Percentiles rank a stretch among this genome's conserved stretches.
Conservation (phyloP, 2,113 vertebrate genomes). For the Anarhynchus alexandrinus region DNA sequence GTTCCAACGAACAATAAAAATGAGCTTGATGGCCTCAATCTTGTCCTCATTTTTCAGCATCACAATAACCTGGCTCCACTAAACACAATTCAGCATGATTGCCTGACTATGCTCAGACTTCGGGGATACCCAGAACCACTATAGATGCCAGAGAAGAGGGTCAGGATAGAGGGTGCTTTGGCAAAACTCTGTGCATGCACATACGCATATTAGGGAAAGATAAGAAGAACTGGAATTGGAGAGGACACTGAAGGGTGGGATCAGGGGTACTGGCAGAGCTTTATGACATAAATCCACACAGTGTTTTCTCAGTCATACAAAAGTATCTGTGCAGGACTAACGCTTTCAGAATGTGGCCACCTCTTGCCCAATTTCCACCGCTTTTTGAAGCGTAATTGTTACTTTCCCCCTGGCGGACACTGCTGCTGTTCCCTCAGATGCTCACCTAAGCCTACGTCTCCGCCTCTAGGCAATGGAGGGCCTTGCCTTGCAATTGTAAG, state of each 20-base stretch:
- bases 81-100: conserved; percentile 75
- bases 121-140: background rate
- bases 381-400: background rate
- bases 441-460: background rate
- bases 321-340: background rate
- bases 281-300: background rate
- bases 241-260: conserved; percentile 27
- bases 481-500: background rate
- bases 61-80: conserved; percentile 70
- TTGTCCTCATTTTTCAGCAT: conserved; percentile 76
- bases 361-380: background rate
- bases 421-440: background rate
- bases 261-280: conserved; percentile 7
- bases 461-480: background rate
- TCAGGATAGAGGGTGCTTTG: conserved; percentile 7
- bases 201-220: background rate
- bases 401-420: background rate
- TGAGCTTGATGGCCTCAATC: conserved; percentile 75
- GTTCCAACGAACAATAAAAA: conserved; percentile 73
- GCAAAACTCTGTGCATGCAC: background rate
- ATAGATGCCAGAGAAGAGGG: conserved; percentile 24
- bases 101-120: conserved; percentile 53
- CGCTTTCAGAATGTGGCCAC: background rate
- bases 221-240: conserved; percentile 37
- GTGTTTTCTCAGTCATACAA: background rate